A percentile compares a stretch with the other conserved stretches of the same genome.
These are phyloP conservation scores for Augochlorella aurata DNA, from an alignment of 2,888 invertebrate genomes.

Conservation along the genomic window DNA sequence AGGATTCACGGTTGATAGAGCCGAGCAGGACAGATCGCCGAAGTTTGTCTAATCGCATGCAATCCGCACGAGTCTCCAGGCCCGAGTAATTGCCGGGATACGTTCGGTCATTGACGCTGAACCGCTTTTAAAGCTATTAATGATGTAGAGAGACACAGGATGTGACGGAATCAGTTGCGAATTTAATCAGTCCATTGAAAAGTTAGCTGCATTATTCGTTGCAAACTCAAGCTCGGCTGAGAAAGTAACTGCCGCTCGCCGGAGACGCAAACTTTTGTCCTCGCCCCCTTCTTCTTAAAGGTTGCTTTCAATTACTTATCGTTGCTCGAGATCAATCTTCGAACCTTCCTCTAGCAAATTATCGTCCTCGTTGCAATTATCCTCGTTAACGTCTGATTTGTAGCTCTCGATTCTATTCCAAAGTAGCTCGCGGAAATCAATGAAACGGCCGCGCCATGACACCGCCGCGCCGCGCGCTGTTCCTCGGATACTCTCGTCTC, in stretches of 20 bases:
- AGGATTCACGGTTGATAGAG: neutral
- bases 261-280: constrained; percentile 5
- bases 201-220: constrained; percentile 32
- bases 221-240: constrained; percentile 21
- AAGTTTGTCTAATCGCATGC: constrained; percentile 23
- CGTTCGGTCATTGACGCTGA: constrained; percentile 1
- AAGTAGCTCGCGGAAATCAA: neutral
- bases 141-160: constrained; percentile 6
- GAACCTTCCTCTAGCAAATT: neutral
- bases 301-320: constrained; percentile 10
- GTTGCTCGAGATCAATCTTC: constrained; percentile 2
- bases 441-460: neutral
- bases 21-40: neutral
- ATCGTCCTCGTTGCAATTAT: constrained; percentile 22
- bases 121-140: constrained; percentile 7
- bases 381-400: constrained; percentile 19
- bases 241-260: neutral
- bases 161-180: constrained; percentile 3
- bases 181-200: constrained; percentile 41
- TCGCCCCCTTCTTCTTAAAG: neutral
- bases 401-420: neutral
- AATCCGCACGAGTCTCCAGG: neutral
- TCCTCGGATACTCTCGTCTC: neutral
- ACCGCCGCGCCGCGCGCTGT: neutral
- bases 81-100: constrained; percentile 17